phyloP scores from a whole-genome alignment of 2,113 vertebrate genomes.

The Oplegnathus fasciatus region DNA sequence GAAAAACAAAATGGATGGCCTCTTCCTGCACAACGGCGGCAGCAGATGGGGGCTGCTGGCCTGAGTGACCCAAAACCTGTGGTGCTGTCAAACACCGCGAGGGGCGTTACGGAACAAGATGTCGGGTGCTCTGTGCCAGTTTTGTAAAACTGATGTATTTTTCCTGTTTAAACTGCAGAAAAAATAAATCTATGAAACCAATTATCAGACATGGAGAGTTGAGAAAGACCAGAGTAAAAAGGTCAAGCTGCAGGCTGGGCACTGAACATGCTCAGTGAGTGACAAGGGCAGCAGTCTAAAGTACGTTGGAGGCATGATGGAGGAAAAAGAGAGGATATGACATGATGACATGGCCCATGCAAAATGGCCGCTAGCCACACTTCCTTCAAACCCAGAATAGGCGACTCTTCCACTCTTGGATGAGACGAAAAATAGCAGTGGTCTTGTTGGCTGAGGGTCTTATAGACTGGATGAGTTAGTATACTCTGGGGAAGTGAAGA shows the following conservation, averaged over 20 bases:
- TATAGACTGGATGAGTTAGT: slow-evolving; percentile 76
- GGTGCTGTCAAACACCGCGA: slow-evolving; percentile 17
- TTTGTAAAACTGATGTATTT: slow-evolving; percentile 29
- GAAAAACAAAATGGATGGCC: slow-evolving; percentile 32
- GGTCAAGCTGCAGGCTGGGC: slow-evolving; percentile 45
- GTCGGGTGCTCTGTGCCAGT: slow-evolving; percentile 15
- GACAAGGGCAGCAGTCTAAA: slow-evolving; percentile 76
- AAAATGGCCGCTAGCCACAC: slow-evolving; percentile 78
- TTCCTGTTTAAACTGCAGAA: slow-evolving; percentile 19
- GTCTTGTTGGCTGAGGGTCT: slow-evolving; percentile 57
- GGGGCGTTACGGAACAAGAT: slow-evolving; percentile 18
- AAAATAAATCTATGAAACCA: slow-evolving; percentile 23
- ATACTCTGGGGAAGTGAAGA: slow-evolving; percentile 77
- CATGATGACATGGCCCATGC: slow-evolving; percentile 80
- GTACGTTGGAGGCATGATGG: slow-evolving; percentile 64
- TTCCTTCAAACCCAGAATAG: slow-evolving; percentile 80
- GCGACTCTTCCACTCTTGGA: slow-evolving; percentile 82
- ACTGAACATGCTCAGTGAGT: slow-evolving; percentile 91
- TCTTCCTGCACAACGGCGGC: slow-evolving; percentile 32
- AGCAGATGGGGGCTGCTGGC: slow-evolving; percentile 45
- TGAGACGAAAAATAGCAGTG: slow-evolving; percentile 70
- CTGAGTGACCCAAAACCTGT: slow-evolving; percentile 35
- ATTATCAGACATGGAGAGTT: slow-evolving; percentile 34
- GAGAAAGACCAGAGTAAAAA: slow-evolving; percentile 26
- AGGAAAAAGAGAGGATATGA: slow-evolving; percentile 64